phyloP scores from a whole-genome alignment of 2,797 vertebrate species.

The Pyrocephalus nanus region DNA sequence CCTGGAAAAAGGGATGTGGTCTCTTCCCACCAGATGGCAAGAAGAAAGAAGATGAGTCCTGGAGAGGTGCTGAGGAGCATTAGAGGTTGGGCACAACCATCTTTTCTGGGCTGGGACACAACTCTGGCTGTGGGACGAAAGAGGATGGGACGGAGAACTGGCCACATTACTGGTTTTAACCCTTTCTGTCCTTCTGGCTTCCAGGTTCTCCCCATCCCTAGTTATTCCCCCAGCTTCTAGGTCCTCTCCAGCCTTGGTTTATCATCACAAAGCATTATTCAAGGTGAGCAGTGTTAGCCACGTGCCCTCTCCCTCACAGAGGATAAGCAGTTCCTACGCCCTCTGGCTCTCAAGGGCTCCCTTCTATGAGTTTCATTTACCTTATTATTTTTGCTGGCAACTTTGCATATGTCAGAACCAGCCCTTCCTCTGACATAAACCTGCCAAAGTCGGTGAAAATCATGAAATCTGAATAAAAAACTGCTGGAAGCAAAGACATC shows the following conservation, averaged over 20 bases:
- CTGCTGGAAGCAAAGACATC: neutral
- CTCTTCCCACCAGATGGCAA: neutral
- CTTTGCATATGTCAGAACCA: neutral
- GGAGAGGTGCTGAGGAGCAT: neutral
- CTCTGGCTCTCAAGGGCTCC: neutral
- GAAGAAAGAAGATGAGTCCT: neutral
- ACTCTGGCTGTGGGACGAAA: neutral
- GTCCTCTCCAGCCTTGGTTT: neutral
- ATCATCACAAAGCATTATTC: neutral
- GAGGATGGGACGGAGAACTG: neutral
- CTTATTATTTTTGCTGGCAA: neutral
- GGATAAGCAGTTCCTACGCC: neutral
- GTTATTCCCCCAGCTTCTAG: neutral
- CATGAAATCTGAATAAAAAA: neutral
- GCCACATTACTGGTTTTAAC: neutral
- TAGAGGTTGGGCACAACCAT: neutral
- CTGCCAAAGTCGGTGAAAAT: neutral
- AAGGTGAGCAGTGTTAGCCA: neutral
- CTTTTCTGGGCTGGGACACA: neutral
- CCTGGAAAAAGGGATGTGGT: neutral
- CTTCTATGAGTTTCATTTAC: rapidly evolving
- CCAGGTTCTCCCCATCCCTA: neutral
- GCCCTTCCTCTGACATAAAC: neutral
- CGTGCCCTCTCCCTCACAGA: neutral
- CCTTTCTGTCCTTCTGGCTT: neutral